Evolutionary conservation across 1,140 invertebrate genomes (phyloP).

Genomic region (Leptestheria dahalacensis): DNA sequence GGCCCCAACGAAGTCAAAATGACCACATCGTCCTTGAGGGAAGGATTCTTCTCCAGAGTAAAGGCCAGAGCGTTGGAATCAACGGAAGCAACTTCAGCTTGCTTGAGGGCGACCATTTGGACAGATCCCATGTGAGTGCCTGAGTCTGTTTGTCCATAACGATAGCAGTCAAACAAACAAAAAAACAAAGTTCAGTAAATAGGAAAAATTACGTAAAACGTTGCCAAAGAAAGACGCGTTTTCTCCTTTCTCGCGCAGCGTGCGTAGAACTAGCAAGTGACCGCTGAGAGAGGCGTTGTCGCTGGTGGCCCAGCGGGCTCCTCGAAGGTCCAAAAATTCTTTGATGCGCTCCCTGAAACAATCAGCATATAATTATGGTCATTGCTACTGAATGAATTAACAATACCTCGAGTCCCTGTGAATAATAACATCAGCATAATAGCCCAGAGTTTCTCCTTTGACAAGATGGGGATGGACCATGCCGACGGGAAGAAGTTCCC

Average conservation of each 20-base stretch:
- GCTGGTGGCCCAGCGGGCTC: slow-evolving; percentile 39
- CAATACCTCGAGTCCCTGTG: slow-evolving; percentile 38
- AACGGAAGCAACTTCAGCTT: slow-evolving; percentile 43
- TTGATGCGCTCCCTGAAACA: slow-evolving; percentile 40
- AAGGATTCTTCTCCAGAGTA: slow-evolving; percentile 38
- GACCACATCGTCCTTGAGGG: slow-evolving; percentile 36
- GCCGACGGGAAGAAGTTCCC: slow-evolving; percentile 37
- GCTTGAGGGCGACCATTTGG: slow-evolving; percentile 41
- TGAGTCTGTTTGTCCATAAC: slow-evolving; percentile 28
- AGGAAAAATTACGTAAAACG: slow-evolving; percentile 37
- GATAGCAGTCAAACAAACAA: background rate
- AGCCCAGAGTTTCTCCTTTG: slow-evolving; percentile 35
- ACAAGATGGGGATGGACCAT: slow-evolving; percentile 39
- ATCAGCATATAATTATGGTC: too few species aligned
- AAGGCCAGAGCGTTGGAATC: slow-evolving; percentile 40
- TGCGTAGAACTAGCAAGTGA: slow-evolving; percentile 36
- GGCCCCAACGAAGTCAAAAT: slow-evolving; percentile 41
- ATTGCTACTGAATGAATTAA: too few species aligned
- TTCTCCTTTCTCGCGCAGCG: slow-evolving; percentile 40
- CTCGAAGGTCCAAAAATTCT: slow-evolving; percentile 38
- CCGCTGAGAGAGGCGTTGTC: slow-evolving; percentile 36
- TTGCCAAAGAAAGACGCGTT: slow-evolving; percentile 45
- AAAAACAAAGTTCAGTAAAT: too few species aligned
- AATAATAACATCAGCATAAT: slow-evolving; percentile 43
- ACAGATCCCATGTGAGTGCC: slow-evolving; percentile 42